Evolutionary conservation across 2,113 vertebrate genomes (phyloP).

Genomic region (Apus apus): DNA sequence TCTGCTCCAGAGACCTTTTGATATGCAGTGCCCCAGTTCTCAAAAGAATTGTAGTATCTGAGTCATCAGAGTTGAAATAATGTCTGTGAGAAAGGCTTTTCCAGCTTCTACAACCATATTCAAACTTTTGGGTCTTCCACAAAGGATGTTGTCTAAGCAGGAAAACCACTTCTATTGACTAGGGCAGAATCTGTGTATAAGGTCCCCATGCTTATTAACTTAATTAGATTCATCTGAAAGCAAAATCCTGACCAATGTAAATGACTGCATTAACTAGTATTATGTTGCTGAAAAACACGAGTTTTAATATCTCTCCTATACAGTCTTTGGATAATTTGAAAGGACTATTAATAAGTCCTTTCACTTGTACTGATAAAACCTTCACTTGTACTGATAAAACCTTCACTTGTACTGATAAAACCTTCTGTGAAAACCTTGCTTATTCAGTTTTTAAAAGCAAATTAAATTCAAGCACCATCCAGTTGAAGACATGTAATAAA

Average conservation of each 20-base stretch:
- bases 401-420: not conserved
- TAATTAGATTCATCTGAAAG: not conserved
- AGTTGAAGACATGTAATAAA: not conserved
- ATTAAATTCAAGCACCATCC: not conserved
- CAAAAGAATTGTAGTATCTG: not conserved
- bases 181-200: not conserved
- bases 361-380: not conserved
- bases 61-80: not conserved
- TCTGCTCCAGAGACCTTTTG: not conserved
- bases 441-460: not conserved
- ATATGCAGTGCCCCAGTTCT: not conserved
- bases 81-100: not conserved
- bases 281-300: not conserved
- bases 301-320: not conserved
- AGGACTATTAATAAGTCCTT: not conserved
- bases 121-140: not conserved
- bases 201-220: not conserved
- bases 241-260: not conserved
- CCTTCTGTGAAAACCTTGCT: not conserved
- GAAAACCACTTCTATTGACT: not conserved
- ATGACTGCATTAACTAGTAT: not conserved
- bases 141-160: not conserved
- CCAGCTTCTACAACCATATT: not conserved
- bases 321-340: not conserved
- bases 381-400: too few species aligned